A percentile compares a stretch with the other conserved stretches of the same genome.
phyloP scores from a whole-genome alignment of 2,113 vertebrate species.

The Peromyscus maniculatus region DNA sequence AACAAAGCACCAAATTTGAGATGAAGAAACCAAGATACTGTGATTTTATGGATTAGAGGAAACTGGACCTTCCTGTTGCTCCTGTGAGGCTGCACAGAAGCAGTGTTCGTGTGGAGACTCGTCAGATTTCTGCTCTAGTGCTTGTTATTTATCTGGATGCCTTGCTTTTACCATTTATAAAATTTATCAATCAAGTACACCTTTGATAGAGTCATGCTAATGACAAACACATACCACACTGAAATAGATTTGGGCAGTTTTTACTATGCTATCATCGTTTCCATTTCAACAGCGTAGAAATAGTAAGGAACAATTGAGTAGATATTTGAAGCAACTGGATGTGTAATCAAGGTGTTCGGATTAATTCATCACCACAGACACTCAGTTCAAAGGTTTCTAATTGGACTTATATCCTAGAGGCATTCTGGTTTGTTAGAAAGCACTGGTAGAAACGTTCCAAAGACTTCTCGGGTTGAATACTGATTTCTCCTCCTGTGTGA shows the following conservation, averaged over 20 bases:
- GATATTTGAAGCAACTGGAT: background rate
- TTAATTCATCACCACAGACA: background rate
- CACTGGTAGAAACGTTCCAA: background rate
- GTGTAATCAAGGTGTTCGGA: background rate
- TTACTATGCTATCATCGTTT: background rate
- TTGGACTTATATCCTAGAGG: background rate
- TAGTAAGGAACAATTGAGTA: background rate
- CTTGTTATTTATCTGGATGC: background rate
- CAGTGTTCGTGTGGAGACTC: background rate
- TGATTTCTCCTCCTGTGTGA: background rate
- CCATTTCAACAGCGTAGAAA: background rate
- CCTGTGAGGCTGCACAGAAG: background rate
- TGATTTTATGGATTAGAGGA: background rate
- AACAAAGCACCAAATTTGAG: slow-evolving; percentile 21
- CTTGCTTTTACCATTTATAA: background rate
- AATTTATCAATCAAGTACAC: background rate
- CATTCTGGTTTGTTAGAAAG: slow-evolving; percentile 10
- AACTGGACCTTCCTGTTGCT: background rate
- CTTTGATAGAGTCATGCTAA: background rate
- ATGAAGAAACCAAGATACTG: slow-evolving; percentile 37
- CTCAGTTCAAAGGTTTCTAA: slow-evolving; percentile 12
- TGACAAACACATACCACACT: background rate
- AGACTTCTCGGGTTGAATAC: background rate
- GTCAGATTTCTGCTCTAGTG: background rate
- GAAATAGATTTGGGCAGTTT: background rate